Evolutionary conservation across 2,113 vertebrate species (phyloP).

Genomic region (cat (Felis catus)): DNA sequence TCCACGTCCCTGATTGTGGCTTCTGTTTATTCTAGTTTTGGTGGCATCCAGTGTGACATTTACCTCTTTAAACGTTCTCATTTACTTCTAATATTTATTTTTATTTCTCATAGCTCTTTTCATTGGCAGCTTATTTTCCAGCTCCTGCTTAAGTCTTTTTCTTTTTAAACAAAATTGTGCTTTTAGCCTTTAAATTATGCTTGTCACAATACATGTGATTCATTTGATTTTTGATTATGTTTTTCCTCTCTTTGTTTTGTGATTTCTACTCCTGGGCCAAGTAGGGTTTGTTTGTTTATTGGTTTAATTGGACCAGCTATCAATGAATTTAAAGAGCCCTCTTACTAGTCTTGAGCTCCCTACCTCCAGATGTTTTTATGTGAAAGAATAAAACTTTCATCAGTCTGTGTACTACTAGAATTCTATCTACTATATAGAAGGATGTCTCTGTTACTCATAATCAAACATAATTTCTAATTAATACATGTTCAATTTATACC

Average conservation of each 20-base stretch:
- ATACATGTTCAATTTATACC: neutral
- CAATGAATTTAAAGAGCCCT: neutral
- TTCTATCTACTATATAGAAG: neutral
- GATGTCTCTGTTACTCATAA: neutral
- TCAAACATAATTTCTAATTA: neutral
- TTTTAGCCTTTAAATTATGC: neutral
- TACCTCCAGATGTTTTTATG: neutral
- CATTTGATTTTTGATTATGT: neutral
- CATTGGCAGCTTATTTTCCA: neutral
- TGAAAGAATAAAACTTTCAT: neutral
- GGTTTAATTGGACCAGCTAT: neutral
- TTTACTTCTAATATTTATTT: constrained; percentile 33
- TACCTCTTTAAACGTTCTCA: constrained; percentile 32
- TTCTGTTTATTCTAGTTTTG: constrained; percentile 4
- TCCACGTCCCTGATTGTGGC: neutral
- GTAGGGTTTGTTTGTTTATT: neutral
- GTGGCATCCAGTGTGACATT: neutral
- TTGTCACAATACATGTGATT: neutral
- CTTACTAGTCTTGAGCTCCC: neutral
- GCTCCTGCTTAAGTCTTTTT: neutral
- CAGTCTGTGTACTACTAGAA: neutral
- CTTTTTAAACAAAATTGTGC: neutral
- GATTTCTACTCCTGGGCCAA: neutral
- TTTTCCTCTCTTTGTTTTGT: constrained; percentile 18
- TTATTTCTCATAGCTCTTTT: constrained; percentile 18